phyloP scores from a whole-genome alignment of 2,888 invertebrate genomes.

The Euproctis similis region DNA sequence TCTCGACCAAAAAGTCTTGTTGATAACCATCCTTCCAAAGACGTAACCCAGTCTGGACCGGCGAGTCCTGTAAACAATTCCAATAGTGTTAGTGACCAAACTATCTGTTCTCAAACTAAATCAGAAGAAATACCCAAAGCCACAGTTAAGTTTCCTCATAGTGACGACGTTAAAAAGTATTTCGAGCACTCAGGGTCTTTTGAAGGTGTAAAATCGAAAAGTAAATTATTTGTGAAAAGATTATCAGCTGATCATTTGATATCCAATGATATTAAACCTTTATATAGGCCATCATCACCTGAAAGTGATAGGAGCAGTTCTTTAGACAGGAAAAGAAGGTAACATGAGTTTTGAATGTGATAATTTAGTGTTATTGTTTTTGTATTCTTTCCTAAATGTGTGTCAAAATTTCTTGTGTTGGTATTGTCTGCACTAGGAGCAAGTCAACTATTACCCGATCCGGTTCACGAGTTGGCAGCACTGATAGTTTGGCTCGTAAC shows the following conservation, averaged over 20 bases:
- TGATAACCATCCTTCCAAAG: constrained; percentile 47
- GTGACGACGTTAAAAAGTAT: constrained; percentile 50
- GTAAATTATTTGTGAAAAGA: constrained; percentile 65
- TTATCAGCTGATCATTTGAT: constrained; percentile 69
- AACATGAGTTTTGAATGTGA: constrained; percentile 1
- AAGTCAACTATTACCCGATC: constrained; percentile 63
- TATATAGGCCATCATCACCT: constrained; percentile 62
- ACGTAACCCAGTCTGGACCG: constrained; percentile 45
- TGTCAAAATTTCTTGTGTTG: constrained; percentile 11
- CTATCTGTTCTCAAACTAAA: constrained; percentile 48
- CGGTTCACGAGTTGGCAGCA: constrained; percentile 65
- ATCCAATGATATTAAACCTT: constrained; percentile 55
- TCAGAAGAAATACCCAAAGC: constrained; percentile 64
- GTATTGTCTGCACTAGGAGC: constrained; percentile 38
- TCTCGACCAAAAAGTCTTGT: constrained; percentile 63
- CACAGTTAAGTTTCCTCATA: constrained; percentile 59
- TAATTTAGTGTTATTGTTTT: constrained; percentile 2
- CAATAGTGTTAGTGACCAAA: constrained; percentile 55
- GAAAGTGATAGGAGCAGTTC: constrained; percentile 69
- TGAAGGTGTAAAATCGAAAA: constrained; percentile 64
- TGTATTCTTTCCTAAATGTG: constrained; percentile 1
- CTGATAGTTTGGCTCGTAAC: constrained; percentile 83
- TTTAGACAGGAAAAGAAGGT: constrained; percentile 64
- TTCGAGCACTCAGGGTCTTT: constrained; percentile 68
- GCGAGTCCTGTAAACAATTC: constrained; percentile 58